Conservation (phyloP, 1,140 invertebrate genomes). For the Procambarus virginalis region DNA sequence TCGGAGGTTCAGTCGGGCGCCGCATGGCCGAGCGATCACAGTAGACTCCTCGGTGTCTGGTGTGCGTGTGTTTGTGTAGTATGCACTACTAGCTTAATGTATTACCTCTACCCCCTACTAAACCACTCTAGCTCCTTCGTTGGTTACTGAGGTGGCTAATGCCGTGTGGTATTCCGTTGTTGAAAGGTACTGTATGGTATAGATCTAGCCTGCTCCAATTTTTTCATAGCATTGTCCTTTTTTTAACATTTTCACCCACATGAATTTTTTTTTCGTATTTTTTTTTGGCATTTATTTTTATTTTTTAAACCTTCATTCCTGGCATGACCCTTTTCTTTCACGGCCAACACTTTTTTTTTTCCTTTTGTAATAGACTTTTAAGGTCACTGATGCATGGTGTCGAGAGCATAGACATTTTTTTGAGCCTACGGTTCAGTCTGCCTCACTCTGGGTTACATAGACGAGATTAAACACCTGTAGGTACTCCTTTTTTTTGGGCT, state of each 20-base stretch:
- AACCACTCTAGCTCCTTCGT: slow-evolving; percentile 30
- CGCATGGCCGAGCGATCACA: slow-evolving; percentile 21
- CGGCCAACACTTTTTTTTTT: no score
- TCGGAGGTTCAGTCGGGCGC: not conserved
- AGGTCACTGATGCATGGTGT: no score
- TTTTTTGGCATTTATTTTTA: not conserved
- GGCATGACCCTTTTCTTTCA: no score
- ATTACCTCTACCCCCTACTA: slow-evolving; percentile 25
- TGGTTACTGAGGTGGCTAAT: slow-evolving; percentile 17
- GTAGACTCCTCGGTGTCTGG: slow-evolving; percentile 14
- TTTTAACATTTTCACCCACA: not conserved
- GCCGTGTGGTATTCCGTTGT: slow-evolving; percentile 16
- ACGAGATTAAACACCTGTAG: no score
- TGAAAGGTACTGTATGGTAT: slow-evolving; percentile 34
- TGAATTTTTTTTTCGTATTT: not conserved
- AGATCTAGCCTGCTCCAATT: slow-evolving; percentile 24
- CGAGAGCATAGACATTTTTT: no score
- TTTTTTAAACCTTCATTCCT: no score
- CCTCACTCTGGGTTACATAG: no score
- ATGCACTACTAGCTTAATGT: slow-evolving; percentile 32
- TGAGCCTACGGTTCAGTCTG: no score
- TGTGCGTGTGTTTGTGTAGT: slow-evolving; percentile 30
- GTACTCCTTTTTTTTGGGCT: no score
- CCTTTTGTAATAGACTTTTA: no score
- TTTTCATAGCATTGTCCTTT: not conserved